phyloP scores from a whole-genome alignment of 2,113 vertebrate species.

The Lepisosteus oculatus region DNA sequence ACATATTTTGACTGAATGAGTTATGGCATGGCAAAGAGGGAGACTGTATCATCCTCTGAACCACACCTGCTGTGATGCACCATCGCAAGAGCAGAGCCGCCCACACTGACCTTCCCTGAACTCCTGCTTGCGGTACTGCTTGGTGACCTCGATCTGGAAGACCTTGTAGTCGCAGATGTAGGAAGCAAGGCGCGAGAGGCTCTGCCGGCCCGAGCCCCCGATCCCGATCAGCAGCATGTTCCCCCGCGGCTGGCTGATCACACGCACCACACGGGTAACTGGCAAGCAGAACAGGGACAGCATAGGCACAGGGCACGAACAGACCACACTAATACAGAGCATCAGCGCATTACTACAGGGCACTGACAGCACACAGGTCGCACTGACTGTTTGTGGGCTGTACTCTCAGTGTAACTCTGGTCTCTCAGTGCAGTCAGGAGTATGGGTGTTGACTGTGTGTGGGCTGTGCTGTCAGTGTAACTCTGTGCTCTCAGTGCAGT shows the following conservation, averaged over 20 bases:
- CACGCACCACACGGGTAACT: slow-evolving; percentile 69
- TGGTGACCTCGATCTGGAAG: slow-evolving; percentile 83
- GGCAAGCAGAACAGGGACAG: slow-evolving; percentile 2
- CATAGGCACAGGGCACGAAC: not conserved
- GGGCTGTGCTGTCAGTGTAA: too few relatives aligned
- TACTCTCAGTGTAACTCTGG: too few relatives aligned
- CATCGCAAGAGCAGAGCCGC: too few relatives aligned
- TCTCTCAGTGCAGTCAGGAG: too few relatives aligned
- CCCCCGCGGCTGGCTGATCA: slow-evolving; percentile 81
- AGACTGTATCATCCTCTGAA: too few relatives aligned
- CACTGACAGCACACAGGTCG: slow-evolving; percentile 5
- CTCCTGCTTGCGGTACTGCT: slow-evolving; percentile 78
- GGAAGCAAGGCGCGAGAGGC: slow-evolving; percentile 75
- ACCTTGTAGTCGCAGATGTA: slow-evolving; percentile 76
- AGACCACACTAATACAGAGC: not conserved
- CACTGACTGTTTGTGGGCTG: too few relatives aligned
- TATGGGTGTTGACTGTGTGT: too few relatives aligned
- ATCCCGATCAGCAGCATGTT: slow-evolving; percentile 87
- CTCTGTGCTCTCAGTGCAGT: too few relatives aligned
- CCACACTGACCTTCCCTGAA: slow-evolving; percentile 76
- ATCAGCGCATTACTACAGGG: not conserved
- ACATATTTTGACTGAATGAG: too few relatives aligned
- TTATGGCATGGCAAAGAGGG: too few relatives aligned
- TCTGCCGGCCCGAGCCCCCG: slow-evolving; percentile 82
- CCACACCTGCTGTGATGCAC: too few relatives aligned